Conservation (phyloP, 2,888 invertebrate genomes). For the Andrena minutula region DNA sequence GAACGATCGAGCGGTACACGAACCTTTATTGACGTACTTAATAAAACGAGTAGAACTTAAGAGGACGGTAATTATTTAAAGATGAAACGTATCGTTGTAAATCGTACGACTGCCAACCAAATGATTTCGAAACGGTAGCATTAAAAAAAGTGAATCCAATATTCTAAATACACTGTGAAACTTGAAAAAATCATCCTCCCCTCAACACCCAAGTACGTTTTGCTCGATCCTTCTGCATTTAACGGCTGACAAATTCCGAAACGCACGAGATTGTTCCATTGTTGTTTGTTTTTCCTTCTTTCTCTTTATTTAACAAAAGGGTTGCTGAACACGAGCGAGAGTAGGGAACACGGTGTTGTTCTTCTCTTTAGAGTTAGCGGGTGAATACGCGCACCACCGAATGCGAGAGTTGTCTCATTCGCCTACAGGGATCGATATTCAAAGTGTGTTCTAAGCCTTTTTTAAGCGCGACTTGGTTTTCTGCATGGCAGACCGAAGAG, state of each 20-base stretch:
- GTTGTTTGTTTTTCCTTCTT: conserved; percentile 7
- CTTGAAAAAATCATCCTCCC: not conserved
- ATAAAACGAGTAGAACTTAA: conserved; percentile 37
- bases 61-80: conserved; percentile 18
- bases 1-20: conserved; percentile 46
- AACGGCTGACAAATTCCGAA: conserved; percentile 25
- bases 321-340: conserved; percentile 47
- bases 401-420: conserved; percentile 69
- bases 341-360: conserved; percentile 63
- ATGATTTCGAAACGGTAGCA: conserved; percentile 18
- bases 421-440: conserved; percentile 75
- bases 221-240: conserved; percentile 51
- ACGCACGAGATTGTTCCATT: conserved; percentile 66
- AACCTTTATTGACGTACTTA: conserved; percentile 45
- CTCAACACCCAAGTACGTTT: conserved; percentile 27
- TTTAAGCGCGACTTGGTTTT: conserved; percentile 69
- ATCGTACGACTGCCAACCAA: conserved; percentile 18
- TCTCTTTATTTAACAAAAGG: conserved; percentile 46
- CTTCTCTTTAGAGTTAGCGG: conserved; percentile 65
- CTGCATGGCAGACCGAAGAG: conserved; percentile 61
- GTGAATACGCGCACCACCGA: conserved; percentile 63
- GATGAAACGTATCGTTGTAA: conserved; percentile 19
- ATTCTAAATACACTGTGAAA: conserved; percentile 4
- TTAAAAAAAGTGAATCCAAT: not conserved
- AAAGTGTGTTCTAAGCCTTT: conserved; percentile 78